Evolutionary conservation across 2,113 vertebrate genomes (phyloP), one percentile per base, ranked within the genome.

Genomic region (Struthidea cinerea): DNA sequence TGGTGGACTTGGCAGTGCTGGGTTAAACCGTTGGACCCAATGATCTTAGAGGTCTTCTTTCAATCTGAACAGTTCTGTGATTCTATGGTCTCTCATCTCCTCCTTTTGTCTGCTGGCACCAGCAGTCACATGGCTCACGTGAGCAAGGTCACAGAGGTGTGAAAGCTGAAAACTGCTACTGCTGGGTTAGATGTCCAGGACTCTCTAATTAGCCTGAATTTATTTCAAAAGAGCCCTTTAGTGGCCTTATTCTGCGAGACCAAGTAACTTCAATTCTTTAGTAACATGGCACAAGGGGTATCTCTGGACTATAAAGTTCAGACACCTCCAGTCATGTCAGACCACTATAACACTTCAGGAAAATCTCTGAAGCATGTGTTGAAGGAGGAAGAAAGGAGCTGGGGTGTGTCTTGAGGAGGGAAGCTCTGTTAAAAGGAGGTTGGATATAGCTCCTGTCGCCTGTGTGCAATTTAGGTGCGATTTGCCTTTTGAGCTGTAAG

Each of bases 321-420:
- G 61, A 59, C 39, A n/a, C 16, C 4, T 37, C 27, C 30, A 16
- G 59, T 46, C 20, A 42, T 21, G 24, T 69, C 84, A 65, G 13
- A 84, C 8, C 5, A 5, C 23, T 39, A 3, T 20, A 42, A 44
- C 6, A 10, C 14, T 55, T 55, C 0, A 53, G 63, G 39, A 61
- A 80, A 47, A 60, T 20, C 18, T 60, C 53, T 68, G 87, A 56
- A 60, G 53, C 16, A 33, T 23, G 5, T 41, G 23, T 24, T 76
- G 44, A 20, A 37, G n/a, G 33, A 93, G 28, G 30, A 76, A 80
- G 30, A 55, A 73, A 47, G 15, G 8, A 12, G 23, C 0, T 1
- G 1, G 1, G 10, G 16, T 10, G 15, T 3, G 3, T 26, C 30
- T 13, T 47, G 52, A 56, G 39, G 22, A 3, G 17, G 16, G 16